Percentiles rank a stretch among this genome's conserved stretches.
Evolutionary conservation across 2,113 vertebrate genomes (phyloP).

Genomic region (Stigmatopora argus): DNA sequence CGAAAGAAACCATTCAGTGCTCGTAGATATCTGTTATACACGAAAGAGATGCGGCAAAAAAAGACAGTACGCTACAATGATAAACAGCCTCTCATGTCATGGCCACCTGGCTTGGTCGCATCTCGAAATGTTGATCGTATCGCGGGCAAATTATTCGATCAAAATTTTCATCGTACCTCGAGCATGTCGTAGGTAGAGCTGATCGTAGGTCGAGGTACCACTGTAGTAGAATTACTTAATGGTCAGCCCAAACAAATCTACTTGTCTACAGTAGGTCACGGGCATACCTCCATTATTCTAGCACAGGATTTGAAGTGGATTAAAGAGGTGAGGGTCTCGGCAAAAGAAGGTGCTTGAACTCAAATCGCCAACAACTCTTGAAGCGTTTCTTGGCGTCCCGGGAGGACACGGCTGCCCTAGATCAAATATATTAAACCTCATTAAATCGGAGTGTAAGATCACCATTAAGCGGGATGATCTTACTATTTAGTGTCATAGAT

Average conservation of each 20-base stretch:
- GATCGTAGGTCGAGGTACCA: too few relatives aligned
- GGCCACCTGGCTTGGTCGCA: too few relatives aligned
- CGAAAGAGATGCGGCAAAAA: too few relatives aligned
- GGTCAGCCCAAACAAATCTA: constrained; percentile 42
- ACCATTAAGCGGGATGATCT: neutral
- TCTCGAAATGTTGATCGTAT: too few relatives aligned
- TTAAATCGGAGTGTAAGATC: constrained; percentile 5
- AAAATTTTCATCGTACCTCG: too few relatives aligned
- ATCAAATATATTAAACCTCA: constrained; percentile 5
- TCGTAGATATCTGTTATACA: too few relatives aligned
- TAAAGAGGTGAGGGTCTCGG: constrained; percentile 12
- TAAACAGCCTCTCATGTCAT: too few relatives aligned
- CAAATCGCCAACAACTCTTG: constrained; percentile 7
- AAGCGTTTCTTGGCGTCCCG: neutral
- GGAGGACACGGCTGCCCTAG: neutral
- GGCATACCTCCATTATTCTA: constrained; percentile 35
- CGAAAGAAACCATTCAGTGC: too few relatives aligned
- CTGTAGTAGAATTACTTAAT: constrained; percentile 12
- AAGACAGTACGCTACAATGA: too few relatives aligned
- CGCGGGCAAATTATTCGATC: too few relatives aligned
- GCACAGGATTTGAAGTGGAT: constrained; percentile 28
- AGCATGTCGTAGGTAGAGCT: too few relatives aligned
- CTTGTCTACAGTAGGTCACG: constrained; percentile 32
- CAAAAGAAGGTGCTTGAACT: constrained; percentile 6
- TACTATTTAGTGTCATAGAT: neutral